Evolutionary conservation across 2,888 invertebrate species (phyloP), one percentile per base, ranked within the genome.

Genomic region (Arrhopalites spinosus): DNA sequence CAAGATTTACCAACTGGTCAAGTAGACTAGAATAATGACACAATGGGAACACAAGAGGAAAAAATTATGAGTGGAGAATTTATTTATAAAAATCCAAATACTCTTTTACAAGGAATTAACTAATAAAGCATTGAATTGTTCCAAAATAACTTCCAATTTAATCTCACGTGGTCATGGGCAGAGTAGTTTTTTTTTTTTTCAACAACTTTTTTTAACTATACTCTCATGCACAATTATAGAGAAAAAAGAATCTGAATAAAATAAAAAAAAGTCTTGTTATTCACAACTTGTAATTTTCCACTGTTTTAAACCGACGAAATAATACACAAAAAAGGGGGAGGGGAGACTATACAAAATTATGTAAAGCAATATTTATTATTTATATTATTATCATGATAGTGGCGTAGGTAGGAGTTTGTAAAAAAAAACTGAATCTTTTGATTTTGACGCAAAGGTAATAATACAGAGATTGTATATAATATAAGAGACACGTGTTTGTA

Each of bases 221-320:
- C 17, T 20, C 27, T 61, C 29, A 29, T 67, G 20, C 53, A 27
- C 20, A n/a, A 20, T 56, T 23, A 56, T 20, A 56, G 3, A 56
- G n/a, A n/a, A n/a, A n/a, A 56, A 8, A 56, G 3, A 36, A 3
- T 7, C 36, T 11, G 23, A 8, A 56, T 56, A 56, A 56, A 8
- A 56, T 56, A 56, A 8, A 56, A 56, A 15, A n/a, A n/a, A n/a
- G n/a, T n/a, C n/a, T n/a, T 53, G 15, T 53, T 53, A 5, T 50
- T 50, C n/a, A 50, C n/a, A 8, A 53, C 8, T 64, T 30, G 3
- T 47, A 61, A 64, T 72, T 72, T 72, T 72, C 64, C 72, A 72
- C 27, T 63, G 72, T 72, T 72, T 72, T 43, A 72, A 72, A 29
- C 29, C 72, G 7, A n/a, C n/a, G n/a, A n/a, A n/a, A n/a, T n/a